Percentiles rank a stretch among this genome's conserved stretches.
Conservation (phyloP, 2,113 vertebrate species). For the Diadophis punctatus region DNA sequence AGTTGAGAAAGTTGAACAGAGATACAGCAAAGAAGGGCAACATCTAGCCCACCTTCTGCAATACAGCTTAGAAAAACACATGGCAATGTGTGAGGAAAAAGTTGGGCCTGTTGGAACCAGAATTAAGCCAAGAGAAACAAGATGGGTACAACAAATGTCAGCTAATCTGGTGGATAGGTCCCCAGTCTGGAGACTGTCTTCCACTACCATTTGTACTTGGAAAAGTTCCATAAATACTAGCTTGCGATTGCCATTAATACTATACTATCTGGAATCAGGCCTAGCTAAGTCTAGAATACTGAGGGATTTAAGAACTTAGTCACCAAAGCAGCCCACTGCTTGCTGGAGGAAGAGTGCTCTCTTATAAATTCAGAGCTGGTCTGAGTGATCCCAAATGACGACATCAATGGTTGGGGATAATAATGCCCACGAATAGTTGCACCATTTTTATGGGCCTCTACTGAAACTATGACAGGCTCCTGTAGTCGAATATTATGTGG, state of each 20-base stretch:
- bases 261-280: neutral
- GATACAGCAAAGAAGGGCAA: conserved; percentile 40
- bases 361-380: neutral
- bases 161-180: neutral
- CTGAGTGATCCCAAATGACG: neutral
- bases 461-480: neutral
- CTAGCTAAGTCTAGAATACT: neutral
- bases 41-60: conserved; percentile 28
- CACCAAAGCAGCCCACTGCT: neutral
- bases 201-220: neutral
- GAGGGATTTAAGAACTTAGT: neutral
- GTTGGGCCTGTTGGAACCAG: neutral
- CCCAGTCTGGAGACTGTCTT: neutral
- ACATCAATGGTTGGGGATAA: neutral
- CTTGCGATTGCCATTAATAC: neutral
- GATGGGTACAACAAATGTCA: neutral
- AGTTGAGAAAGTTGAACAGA: conserved; percentile 38
- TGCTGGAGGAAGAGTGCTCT: neutral
- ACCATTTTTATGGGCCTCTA: neutral
- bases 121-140: neutral
- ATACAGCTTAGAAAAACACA: conserved; percentile 9
- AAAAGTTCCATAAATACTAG: neutral
- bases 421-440: neutral
- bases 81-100: neutral
- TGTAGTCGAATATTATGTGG: neutral